Percentiles rank a stretch among this genome's conserved stretches.
Evolutionary conservation across 1,140 invertebrate genomes (phyloP).

Genomic region (Polypedilum vanderplanki): DNA sequence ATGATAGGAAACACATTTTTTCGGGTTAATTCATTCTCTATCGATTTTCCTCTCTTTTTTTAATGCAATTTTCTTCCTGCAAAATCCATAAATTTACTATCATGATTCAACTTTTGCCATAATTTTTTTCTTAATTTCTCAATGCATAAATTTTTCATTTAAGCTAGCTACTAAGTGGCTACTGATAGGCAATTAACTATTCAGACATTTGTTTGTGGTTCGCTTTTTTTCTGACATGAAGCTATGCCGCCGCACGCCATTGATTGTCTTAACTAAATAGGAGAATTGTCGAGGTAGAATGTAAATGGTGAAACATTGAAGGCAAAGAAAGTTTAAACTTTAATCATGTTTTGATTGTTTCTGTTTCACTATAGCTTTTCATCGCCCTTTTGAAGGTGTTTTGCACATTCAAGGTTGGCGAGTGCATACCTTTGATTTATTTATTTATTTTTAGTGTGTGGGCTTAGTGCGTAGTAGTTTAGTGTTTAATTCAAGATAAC

Average conservation of each 20-base stretch:
- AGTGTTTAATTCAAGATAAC: background rate
- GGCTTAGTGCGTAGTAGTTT: background rate
- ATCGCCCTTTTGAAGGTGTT: background rate
- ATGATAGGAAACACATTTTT: background rate
- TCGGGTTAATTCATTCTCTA: background rate
- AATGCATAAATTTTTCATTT: conserved; percentile 7
- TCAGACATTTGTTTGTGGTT: too few relatives aligned
- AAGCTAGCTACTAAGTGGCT: background rate
- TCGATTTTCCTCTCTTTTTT: background rate
- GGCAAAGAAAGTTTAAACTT: conserved; percentile 3
- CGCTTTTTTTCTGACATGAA: background rate
- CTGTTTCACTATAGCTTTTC: background rate
- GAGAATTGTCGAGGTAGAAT: too few relatives aligned
- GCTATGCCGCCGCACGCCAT: background rate
- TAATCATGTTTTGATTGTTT: conserved; percentile 15
- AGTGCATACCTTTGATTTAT: background rate
- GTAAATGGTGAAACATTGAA: background rate
- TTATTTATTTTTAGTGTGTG: background rate
- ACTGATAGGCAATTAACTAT: background rate
- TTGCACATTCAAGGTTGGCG: background rate
- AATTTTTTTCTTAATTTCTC: background rate
- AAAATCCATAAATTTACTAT: conserved; percentile 19
- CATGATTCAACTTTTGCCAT: background rate
- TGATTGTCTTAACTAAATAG: background rate
- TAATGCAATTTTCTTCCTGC: background rate